phyloP scores from a whole-genome alignment of 2,797 vertebrate genomes.

The Trichosurus vulpecula region DNA sequence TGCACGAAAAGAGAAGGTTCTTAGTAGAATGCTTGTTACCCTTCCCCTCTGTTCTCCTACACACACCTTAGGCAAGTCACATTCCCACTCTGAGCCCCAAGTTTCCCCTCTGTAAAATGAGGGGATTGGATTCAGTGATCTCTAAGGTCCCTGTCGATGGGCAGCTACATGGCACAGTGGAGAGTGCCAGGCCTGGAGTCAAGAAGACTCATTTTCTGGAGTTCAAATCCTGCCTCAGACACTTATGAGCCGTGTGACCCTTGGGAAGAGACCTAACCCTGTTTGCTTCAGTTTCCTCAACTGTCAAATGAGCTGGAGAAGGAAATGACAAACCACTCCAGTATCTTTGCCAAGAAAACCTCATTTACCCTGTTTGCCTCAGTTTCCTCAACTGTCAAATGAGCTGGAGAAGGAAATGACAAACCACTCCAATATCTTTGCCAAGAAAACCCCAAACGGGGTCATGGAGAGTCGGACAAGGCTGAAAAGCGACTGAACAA shows the following conservation, averaged over 20 bases:
- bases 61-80: neutral
- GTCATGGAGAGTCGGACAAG: neutral
- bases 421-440: neutral
- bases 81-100: neutral
- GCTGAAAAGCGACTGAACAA: neutral
- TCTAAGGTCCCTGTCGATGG: too few relatives aligned
- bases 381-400: neutral
- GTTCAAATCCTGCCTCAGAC: neutral
- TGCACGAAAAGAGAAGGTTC: neutral
- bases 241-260: neutral
- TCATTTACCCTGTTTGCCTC: neutral
- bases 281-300: too few relatives aligned
- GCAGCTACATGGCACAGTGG: too few relatives aligned
- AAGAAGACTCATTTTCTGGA: too few relatives aligned
- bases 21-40: neutral
- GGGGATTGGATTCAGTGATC: neutral
- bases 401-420: neutral
- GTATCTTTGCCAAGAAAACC: too few relatives aligned
- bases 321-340: too few relatives aligned
- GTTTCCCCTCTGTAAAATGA: neutral
- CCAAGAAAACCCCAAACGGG: neutral
- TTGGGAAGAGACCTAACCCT: too few relatives aligned
- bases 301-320: too few relatives aligned
- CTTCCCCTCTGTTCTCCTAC: too few relatives aligned
- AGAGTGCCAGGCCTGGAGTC: too few relatives aligned